Base-by-base conservation (phyloP, 2,888 invertebrate genomes). In the Chloromyia formosa region DNA sequence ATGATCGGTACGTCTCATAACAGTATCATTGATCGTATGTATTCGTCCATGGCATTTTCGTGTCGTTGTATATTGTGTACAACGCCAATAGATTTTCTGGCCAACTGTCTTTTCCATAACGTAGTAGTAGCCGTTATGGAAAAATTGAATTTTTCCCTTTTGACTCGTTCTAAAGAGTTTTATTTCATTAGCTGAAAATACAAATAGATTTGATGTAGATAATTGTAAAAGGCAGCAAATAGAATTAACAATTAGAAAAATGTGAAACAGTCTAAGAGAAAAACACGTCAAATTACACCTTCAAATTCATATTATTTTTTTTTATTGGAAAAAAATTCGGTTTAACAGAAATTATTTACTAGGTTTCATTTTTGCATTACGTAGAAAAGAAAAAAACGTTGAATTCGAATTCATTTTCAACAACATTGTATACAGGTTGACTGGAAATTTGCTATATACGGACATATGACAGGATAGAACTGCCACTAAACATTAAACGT, bases 31-130 rank as follows among this genome's bases (percentile, higher is more conserved):
- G 0, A 81, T 77, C 0, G 84, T 84, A 76, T 85, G 85, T 1
- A 85, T 77, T 18, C 85, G 80, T 3, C 82, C 85, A 56, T 82
- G 84, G 73, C 85, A 86, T 73, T 81, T 83, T 10, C 78, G 71
- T 0, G 78, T 74, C 2, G 85, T 85, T 7, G 85, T 85, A 68
- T 85, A 85, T 74, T 84, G 82, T 0, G 82, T 83, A 77, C 85
- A 86, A 40, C 85, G 82, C 85, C 85, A 86, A 77, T 86, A 86
- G 9, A 82, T 81, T 77, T 85, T 85, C 23, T 79, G 78, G 0
- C 82, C 81, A 16, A 84, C 80, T 18, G 77, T 77, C 78, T 85
- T 85, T 73, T 86, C 85, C 12, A 81, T 81, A 1, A 85, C 83
- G 75, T 83, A 86, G 75, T 81, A 82, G 78, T 77, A 83, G 22